Evolutionary conservation across 2,113 vertebrate species (phyloP).

Genomic region (Anseranas semipalmata): DNA sequence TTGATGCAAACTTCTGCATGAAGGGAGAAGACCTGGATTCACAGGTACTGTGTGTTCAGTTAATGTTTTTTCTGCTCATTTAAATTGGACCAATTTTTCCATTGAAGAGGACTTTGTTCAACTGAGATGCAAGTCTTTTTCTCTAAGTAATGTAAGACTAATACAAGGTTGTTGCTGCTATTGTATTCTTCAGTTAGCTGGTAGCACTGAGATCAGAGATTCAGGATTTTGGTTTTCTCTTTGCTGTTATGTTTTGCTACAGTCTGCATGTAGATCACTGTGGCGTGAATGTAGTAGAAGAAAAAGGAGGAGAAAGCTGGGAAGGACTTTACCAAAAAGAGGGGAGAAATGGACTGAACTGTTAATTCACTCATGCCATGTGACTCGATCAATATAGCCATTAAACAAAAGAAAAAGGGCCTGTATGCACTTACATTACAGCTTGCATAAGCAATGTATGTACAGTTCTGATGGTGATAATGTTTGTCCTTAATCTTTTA

Average conservation of each 20-base stretch:
- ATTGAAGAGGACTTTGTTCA: accelerated
- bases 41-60: conserved; percentile 79
- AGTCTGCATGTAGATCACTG: background rate
- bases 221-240: background rate
- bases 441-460: background rate
- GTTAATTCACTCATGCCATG: background rate
- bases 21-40: conserved; percentile 98
- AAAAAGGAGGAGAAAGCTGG: background rate
- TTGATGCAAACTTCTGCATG: conserved; percentile 99
- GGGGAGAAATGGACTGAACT: background rate
- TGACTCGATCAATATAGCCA: background rate
- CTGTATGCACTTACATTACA: accelerated
- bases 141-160: background rate
- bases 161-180: accelerated
- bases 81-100: background rate
- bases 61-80: background rate
- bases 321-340: background rate
- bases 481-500: background rate
- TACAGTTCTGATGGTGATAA: background rate
- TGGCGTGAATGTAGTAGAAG: background rate
- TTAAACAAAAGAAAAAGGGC: background rate
- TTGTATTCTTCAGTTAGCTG: background rate
- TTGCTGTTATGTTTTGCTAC: background rate
- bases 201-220: accelerated
- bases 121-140: background rate